Conservation (phyloP, 2,888 invertebrate species). For the Erynnis tages region DNA sequence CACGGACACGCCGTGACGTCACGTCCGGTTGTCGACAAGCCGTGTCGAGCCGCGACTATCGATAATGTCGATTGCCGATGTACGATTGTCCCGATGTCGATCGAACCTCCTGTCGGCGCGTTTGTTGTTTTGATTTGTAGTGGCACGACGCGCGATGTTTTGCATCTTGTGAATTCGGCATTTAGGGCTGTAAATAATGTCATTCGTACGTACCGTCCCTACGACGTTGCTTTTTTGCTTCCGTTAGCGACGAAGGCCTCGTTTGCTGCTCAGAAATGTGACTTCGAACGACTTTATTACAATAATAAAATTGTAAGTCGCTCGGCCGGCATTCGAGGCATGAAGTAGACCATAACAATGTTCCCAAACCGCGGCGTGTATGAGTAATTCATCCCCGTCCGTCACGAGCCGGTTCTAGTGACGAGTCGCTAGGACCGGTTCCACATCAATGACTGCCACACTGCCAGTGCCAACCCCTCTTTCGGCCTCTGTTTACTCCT, state of each 20-base stretch:
- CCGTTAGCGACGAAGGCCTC: not conserved
- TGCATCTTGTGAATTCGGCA: constrained; percentile 53
- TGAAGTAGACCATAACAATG: constrained; percentile 39
- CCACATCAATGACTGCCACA: constrained; percentile 76
- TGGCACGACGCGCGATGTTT: constrained; percentile 56
- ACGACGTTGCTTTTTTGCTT: not conserved
- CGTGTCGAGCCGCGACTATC: constrained; percentile 49
- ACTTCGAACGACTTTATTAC: constrained; percentile 29
- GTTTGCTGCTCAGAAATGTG: constrained; percentile 31
- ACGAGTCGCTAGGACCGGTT: constrained; percentile 66
- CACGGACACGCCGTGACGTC: constrained; percentile 65
- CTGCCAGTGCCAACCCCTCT: constrained; percentile 67
- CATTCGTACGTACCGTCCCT: not conserved
- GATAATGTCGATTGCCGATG: constrained; percentile 55
- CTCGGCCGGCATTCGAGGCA: constrained; percentile 34
- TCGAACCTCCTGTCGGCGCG: constrained; percentile 73
- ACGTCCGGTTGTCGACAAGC: constrained; percentile 64
- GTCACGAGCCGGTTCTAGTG: constrained; percentile 65
- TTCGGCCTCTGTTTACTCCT: constrained; percentile 55
- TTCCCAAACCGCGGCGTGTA: constrained; percentile 55
- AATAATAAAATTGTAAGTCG: constrained; percentile 32
- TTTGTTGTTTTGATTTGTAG: constrained; percentile 75
- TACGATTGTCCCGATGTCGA: constrained; percentile 62
- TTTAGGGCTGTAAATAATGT: constrained; percentile 32
- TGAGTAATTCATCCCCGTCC: constrained; percentile 73